phyloP scores from a whole-genome alignment of 2,888 invertebrate genomes.

The Pilophorus perplexus region DNA sequence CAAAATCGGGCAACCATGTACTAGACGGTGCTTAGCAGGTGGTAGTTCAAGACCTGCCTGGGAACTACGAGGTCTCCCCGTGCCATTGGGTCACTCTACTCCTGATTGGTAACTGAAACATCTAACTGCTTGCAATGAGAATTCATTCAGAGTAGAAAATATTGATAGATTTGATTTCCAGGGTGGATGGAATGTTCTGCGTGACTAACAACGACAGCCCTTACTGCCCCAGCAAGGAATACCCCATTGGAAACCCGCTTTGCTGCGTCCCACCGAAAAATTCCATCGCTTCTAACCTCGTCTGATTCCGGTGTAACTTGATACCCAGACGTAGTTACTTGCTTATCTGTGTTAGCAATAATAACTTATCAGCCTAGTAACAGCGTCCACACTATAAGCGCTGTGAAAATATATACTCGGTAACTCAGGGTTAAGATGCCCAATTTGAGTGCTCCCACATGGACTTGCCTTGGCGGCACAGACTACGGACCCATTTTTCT shows the following conservation, averaged over 20 bases:
- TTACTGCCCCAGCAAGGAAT: slow-evolving; percentile 63
- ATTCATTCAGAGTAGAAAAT: no score
- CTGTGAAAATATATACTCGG: no score
- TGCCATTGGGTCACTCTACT: slow-evolving; percentile 69
- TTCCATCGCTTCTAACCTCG: slow-evolving; percentile 35
- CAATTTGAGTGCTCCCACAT: no score
- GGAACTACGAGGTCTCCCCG: slow-evolving; percentile 57
- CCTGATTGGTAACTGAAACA: slow-evolving; percentile 65
- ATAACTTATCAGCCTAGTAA: no score
- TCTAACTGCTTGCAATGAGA: no score
- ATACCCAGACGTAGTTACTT: no score
- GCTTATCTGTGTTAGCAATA: no score
- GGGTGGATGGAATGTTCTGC: slow-evolving; percentile 67
- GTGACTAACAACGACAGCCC: slow-evolving; percentile 62
- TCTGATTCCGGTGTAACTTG: no score
- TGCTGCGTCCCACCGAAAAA: slow-evolving; percentile 59
- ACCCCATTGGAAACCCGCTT: slow-evolving; percentile 62
- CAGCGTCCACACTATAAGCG: no score
- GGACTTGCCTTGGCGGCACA: no score
- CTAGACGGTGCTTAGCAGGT: slow-evolving; percentile 59
- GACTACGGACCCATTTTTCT: no score
- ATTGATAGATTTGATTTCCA: slow-evolving; percentile 52
- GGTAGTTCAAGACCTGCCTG: slow-evolving; percentile 15
- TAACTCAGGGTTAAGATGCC: no score
- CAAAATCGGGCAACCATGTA: slow-evolving; percentile 66